Evolutionary conservation across 2,797 vertebrate genomes (phyloP).

Genomic region (Coccyzus lansbergi): DNA sequence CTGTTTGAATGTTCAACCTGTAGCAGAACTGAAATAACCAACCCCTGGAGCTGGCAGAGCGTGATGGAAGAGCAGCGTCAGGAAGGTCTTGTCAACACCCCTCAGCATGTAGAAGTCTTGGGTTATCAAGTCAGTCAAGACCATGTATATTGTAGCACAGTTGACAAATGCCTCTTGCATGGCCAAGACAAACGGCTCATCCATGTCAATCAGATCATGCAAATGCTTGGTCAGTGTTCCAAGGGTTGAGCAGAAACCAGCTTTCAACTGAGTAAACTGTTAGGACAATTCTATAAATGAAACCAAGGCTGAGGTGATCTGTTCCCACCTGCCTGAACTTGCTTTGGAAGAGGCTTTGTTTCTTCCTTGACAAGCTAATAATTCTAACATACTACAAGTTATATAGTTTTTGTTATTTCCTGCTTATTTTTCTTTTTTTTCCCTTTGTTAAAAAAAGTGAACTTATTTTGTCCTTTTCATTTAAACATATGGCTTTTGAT

Average conservation of each 20-base stretch:
- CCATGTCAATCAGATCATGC: neutral
- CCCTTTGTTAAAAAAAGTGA: neutral
- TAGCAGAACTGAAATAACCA: neutral
- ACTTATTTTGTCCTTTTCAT: neutral
- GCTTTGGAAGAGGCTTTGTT: neutral
- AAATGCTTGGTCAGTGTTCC: neutral
- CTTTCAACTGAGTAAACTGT: neutral
- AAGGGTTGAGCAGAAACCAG: neutral
- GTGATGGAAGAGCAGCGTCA: neutral
- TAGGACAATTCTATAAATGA: neutral
- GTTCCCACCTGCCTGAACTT: neutral
- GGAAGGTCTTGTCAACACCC: neutral
- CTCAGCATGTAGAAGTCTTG: neutral
- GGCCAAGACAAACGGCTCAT: neutral
- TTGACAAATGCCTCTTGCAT: neutral
- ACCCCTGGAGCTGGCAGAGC: neutral
- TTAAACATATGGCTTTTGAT: neutral
- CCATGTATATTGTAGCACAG: fast-evolving
- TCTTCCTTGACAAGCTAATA: neutral
- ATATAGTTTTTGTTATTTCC: neutral
- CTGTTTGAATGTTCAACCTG: neutral
- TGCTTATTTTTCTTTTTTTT: neutral
- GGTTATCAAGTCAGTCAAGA: neutral
- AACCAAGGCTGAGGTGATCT: neutral
- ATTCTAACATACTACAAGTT: neutral